These are phyloP conservation scores for Mamestra configurata DNA, from an alignment of 1,140 invertebrate genomes.

Conservation along the genomic window DNA sequence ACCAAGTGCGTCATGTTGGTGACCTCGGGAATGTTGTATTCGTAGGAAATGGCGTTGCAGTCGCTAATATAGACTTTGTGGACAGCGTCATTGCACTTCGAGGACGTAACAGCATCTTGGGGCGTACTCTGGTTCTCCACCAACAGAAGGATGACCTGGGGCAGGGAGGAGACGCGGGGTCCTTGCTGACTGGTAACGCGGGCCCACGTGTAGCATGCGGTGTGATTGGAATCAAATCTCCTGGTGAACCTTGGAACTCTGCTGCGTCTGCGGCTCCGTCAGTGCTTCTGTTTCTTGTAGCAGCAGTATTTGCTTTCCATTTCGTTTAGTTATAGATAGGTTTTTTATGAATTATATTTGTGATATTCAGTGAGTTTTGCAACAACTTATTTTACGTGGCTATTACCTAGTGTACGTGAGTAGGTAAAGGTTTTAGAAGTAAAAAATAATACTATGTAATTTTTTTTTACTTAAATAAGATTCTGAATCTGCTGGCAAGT, in stretches of 20 bases:
- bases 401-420: too few relatives aligned
- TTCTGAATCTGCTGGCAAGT: too few relatives aligned
- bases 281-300: constrained; percentile 53
- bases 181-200: constrained; percentile 94
- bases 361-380: too few relatives aligned
- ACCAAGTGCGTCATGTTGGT: constrained; percentile 92
- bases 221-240: constrained; percentile 90
- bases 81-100: constrained; percentile 90
- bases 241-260: constrained; percentile 70
- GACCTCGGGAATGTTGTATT: constrained; percentile 96
- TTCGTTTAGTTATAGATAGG: neutral
- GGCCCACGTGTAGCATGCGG: constrained; percentile 93
- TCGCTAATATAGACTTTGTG: constrained; percentile 89
- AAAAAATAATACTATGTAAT: too few relatives aligned
- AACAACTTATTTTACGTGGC: too few relatives aligned
- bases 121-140: constrained; percentile 94
- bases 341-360: too few relatives aligned
- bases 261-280: constrained; percentile 64
- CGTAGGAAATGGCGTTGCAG: constrained; percentile 84
- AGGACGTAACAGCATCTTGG: constrained; percentile 91
- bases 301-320: constrained; percentile 23
- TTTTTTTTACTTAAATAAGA: too few relatives aligned
- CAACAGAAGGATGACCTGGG: constrained; percentile 93
- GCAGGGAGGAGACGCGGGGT: constrained; percentile 89
- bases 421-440: too few relatives aligned